Evolutionary conservation across 1,140 invertebrate genomes (phyloP), one percentile per base, ranked within the genome.

Genomic region (Aplysia californica): DNA sequence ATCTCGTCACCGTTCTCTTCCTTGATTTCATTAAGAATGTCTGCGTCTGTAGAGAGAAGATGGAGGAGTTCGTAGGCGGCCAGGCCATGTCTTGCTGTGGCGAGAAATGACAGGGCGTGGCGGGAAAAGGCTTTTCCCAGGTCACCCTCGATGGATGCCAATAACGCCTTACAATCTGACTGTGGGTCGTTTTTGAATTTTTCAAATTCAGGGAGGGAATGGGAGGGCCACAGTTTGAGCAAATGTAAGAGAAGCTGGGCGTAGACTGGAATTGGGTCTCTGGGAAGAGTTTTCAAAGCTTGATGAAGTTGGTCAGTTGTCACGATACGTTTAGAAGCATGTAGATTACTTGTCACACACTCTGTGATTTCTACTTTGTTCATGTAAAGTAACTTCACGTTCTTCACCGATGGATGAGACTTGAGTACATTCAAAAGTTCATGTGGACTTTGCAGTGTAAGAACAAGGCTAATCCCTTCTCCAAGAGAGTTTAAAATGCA

Each of bases 61-160:
- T 81, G 77, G 15, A 79, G 59, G 31, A 81, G 64, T 56, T 81
- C 80, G 5, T 68, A 64, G 44, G 77, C 77, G 2, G 75, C 72
- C 44, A 81, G 64, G 0, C 80, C 80, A 33, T 77, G 75, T 4
- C 75, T 65, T 6, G 80, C 79, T 1, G 67, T 35, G 6, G 50
- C 75, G n/a, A 81, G 67, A n/a, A 77, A 61, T 1, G 75, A 79
- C 26, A 81, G 50, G 3, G 65, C 58, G 50, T 81, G 79, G n/a
- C 61, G 58, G 1, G 80, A 76, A 65, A 81, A 77, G 6, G 70
- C 68, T 26, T 41, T 26, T 1, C 80, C 80, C 23, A 79, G 36
- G 21, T 79, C 44, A n/a, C 38, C 10, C 70, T 81, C 80, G 6
- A 76, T 23, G 1, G 55, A n/a, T 20, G 75, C 64, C 18, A 81